These are phyloP conservation scores for Actinia tenebrosa DNA, from an alignment of 64 coral and sea anemone species.

Conservation along the genomic window DNA sequence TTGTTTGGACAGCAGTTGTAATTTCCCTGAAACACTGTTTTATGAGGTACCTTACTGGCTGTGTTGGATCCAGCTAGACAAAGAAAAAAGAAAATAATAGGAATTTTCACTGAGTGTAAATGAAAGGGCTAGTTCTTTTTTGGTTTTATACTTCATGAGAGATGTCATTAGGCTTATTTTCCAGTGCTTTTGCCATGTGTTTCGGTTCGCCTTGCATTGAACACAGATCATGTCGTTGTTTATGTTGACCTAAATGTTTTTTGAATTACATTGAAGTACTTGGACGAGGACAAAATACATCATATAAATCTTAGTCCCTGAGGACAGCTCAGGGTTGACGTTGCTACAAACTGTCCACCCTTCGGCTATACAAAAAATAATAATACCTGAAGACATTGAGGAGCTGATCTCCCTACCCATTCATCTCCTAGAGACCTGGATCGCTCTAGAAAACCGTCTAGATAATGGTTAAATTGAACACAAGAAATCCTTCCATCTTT, in stretches of 20 bases:
- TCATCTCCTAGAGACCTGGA: constrained; percentile 24
- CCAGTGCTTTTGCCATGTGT: no score
- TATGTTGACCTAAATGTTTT: no score
- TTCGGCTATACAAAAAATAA: background rate
- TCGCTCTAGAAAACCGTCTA: constrained; percentile 4
- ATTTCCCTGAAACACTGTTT: background rate
- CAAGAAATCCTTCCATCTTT: constrained; percentile 20
- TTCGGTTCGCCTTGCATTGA: no score
- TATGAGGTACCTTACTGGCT: background rate
- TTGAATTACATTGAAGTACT: no score
- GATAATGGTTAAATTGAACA: background rate
- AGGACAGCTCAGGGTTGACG: background rate
- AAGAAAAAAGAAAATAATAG: background rate
- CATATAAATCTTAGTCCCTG: background rate
- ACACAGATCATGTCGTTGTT: no score
- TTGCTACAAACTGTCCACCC: background rate
- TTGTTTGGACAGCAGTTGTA: background rate
- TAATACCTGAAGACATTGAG: constrained; percentile 12
- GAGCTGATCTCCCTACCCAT: background rate
- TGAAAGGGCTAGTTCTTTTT: no score
- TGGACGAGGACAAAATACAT: no score
- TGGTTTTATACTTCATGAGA: no score
- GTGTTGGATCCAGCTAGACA: background rate
- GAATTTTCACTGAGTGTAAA: no score
- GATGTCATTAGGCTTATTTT: no score